Base-by-base conservation (phyloP, 1,140 invertebrate species). In the Carposina sasakii region DNA sequence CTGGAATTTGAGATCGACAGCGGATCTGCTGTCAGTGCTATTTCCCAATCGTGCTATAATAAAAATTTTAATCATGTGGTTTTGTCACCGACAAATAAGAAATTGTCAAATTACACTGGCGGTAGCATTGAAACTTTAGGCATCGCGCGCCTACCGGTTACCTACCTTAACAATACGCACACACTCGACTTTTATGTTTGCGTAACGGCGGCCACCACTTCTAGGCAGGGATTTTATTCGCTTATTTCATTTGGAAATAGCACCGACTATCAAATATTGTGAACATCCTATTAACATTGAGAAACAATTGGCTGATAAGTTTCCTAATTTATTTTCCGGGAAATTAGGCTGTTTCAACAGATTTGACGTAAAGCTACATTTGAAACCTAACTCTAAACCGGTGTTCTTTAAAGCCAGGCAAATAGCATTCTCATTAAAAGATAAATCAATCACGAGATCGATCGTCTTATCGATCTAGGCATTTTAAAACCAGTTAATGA, bases 201-300 rank as follows among this genome's bases (percentile, higher is more conserved):
- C 21, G 10, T 21, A 22, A 48, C 34, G 47, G 36, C 4, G 47
- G 36, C 26, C 36, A 2, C 26, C 36, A 8, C 9, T 48, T 2
- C 21, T 48, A 28, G 47, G 47, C 5, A 23, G 47, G 3, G 47
- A 48, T 41, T 48, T 48, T 31, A 48, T 48, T 6, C 21, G 24
- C 3, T 6, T 16, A 21, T 48, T 48, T 40, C 17, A 48, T 30
- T 30, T 48, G n/a, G 47, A 40, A 20, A 10, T 40, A 0, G 13
- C 24, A 20, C 10, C 24, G 16, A 17, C 41, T 13, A 30, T 15
- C n/a, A n/a, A n/a, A 20, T 19, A 12, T 17, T 3, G 13, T 26
- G 12, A 10, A 19, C 8, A 21, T 5, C 3, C 56, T 21, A 43
- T 23, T 6, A 20, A 42, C 31, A 33, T 49, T 13, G 23, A 2